Evolutionary conservation across 2,888 invertebrate species (phyloP).

Genomic region (Tineola bisselliella): DNA sequence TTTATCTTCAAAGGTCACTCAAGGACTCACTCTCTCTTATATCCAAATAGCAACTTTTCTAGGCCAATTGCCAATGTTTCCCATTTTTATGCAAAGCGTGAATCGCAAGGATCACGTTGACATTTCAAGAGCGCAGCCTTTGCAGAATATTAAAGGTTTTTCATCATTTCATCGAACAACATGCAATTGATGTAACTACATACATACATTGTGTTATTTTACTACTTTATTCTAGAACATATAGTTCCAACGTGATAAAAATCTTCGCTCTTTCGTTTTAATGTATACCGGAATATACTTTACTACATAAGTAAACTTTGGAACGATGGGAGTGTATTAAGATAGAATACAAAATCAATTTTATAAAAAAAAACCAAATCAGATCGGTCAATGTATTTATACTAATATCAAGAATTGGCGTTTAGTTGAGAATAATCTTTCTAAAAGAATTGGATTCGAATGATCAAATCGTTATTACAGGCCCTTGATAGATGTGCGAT

Average conservation of each 20-base stretch:
- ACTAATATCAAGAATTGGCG: neutral
- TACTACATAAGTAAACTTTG: neutral
- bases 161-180: neutral
- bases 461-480: neutral
- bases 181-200: neutral
- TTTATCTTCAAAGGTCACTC: constrained; percentile 31
- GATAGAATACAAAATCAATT: neutral
- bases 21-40: constrained; percentile 24
- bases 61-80: constrained; percentile 12
- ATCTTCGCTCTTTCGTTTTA: neutral
- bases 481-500: neutral
- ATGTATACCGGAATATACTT: neutral
- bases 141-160: neutral
- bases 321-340: neutral
- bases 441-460: neutral
- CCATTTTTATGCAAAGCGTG: constrained; percentile 12
- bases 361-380: neutral
- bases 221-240: neutral
- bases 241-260: neutral
- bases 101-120: neutral
- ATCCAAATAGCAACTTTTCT: constrained; percentile 11
- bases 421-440: no score
- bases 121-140: constrained; percentile 5
- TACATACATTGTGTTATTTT: neutral
- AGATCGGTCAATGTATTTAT: neutral